Evolutionary conservation across 2,888 invertebrate genomes (phyloP), one percentile per base, ranked within the genome.

Genomic region (Bugula neritina): DNA sequence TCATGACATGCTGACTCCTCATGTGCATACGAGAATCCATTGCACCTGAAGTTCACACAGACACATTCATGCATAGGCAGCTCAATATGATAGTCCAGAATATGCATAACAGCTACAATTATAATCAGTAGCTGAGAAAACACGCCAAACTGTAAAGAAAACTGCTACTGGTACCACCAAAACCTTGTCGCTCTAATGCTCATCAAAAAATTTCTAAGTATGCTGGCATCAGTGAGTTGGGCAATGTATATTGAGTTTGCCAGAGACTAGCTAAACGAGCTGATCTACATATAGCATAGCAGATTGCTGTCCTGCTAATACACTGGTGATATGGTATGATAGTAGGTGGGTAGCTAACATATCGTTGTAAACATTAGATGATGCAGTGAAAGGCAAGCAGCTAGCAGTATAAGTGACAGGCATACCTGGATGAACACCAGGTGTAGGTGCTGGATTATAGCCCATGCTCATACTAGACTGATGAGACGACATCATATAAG

Each of bases 21-120:
- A 70, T 54, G 52, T 70, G 43, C 52, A 70, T 52, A 13, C 43
- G 70, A 25, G 70, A 43, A 2, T 63, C 63, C 63, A 63, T 63
- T 27, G 27, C 13, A 29, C 63, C 63, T 63, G 34, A 13, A 63
- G 13, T 63, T 13, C 17, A 43, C 10, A 43, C 17, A 43, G 5
- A 43, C 43, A 43, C 5, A 43, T 43, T 43, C 5, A 17, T 10
- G 43, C 5, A 43, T 17, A 43, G 43, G 43, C 17, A 43, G 17
- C 17, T 43, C 5, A 10, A 43, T 43, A n/a, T n/a, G n/a, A n/a
- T n/a, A n/a, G n/a, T n/a, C n/a, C n/a, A n/a, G n/a, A n/a, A n/a
- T n/a, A n/a, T n/a, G n/a, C n/a, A n/a, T n/a, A n/a, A n/a, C n/a
- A n/a, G n/a, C n/a, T n/a, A n/a, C n/a, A n/a, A n/a, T n/a, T n/a